phyloP scores from a whole-genome alignment of 2,113 vertebrate genomes.

The Brachyhypopomus occidentalis region DNA sequence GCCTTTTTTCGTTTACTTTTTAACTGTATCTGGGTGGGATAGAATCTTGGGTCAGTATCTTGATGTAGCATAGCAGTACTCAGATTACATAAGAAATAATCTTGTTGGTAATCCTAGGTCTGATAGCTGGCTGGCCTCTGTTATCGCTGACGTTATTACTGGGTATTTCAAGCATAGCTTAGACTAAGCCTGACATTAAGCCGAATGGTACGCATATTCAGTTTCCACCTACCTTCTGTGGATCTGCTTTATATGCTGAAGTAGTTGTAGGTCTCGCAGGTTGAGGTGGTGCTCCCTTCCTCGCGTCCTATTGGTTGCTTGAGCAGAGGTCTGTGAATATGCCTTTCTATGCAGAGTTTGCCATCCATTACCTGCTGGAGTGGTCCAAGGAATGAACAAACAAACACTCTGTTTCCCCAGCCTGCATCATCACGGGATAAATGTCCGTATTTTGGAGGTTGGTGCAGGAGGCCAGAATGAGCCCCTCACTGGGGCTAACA shows the following conservation, averaged over 20 bases:
- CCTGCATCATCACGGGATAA: slow-evolving; percentile 21
- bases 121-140: slow-evolving; percentile 39
- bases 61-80: slow-evolving; percentile 2
- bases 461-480: not conserved
- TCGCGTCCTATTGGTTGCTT: not conserved
- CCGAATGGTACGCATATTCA: not conserved
- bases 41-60: slow-evolving; percentile 20
- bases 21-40: not conserved
- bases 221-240: not conserved
- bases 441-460: slow-evolving; percentile 25
- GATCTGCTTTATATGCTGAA: not conserved
- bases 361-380: slow-evolving; percentile 9
- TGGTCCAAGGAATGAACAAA: slow-evolving; percentile 27
- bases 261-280: not conserved
- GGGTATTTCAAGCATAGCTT: slow-evolving; percentile 41
- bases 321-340: slow-evolving; percentile 14
- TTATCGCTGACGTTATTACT: slow-evolving; percentile 19
- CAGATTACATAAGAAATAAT: slow-evolving; percentile 55
- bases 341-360: slow-evolving; percentile 9
- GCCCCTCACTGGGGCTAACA: not conserved
- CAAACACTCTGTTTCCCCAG: slow-evolving; percentile 48
- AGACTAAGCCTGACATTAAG: slow-evolving; percentile 29
- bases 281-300: not conserved
- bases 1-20: not conserved
- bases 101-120: slow-evolving; percentile 43